phyloP scores from a whole-genome alignment of 1,140 invertebrate genomes.

The Meloidogyne hapla region DNA sequence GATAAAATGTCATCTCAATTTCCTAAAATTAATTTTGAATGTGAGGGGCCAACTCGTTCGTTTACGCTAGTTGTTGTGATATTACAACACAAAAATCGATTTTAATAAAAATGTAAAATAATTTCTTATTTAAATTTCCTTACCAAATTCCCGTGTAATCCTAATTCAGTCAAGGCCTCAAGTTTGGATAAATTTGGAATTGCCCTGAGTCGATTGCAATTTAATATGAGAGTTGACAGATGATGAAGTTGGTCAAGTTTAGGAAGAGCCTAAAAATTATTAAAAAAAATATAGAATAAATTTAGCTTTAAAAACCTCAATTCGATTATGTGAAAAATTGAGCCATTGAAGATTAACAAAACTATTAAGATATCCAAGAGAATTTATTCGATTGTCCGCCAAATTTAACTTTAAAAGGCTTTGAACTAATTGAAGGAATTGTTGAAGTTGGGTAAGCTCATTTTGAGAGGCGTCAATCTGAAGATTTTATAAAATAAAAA shows the following conservation, averaged over 20 bases:
- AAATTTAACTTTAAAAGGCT: conserved; percentile 11
- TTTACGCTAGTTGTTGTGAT: too few species aligned
- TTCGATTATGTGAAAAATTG: conserved; percentile 31
- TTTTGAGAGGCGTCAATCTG: conserved; percentile 34
- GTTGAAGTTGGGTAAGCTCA: conserved; percentile 21
- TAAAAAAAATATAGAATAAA: too few species aligned
- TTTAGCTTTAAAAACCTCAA: too few species aligned
- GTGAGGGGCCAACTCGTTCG: conserved; percentile 14
- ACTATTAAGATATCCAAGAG: conserved; percentile 11
- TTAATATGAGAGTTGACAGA: conserved; percentile 13
- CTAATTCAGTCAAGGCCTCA: background rate
- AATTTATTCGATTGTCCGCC: conserved; percentile 26
- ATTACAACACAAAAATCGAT: too few species aligned
- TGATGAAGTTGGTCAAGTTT: conserved; percentile 17
- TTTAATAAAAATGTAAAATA: too few species aligned
- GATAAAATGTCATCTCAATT: too few species aligned
- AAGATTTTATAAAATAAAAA: too few species aligned
- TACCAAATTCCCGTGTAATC: conserved; percentile 28
- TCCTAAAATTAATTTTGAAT: too few species aligned
- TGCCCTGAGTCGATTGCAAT: conserved; percentile 23
- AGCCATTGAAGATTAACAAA: conserved; percentile 16
- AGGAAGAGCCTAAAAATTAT: conserved; percentile 13
- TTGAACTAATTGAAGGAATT: conserved; percentile 3
- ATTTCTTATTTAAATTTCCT: too few species aligned
- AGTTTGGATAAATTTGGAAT: conserved; percentile 26